phyloP scores from a whole-genome alignment of 2,113 vertebrate species.

The Xiphorhynchus elegans region DNA sequence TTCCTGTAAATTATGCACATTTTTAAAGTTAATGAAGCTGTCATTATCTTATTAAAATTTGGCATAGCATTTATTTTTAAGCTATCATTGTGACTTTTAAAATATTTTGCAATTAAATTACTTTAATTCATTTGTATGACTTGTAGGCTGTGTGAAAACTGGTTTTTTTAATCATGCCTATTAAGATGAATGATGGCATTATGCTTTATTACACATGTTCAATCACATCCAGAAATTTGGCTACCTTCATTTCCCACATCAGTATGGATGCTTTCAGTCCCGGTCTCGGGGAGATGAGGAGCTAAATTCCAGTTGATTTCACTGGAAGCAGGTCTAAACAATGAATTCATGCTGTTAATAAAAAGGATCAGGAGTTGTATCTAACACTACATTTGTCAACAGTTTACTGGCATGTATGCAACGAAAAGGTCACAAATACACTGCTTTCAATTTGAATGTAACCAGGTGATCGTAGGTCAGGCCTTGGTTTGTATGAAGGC shows the following conservation, averaged over 20 bases:
- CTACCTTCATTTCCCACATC: neutral
- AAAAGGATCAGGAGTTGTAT: neutral
- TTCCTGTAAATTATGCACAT: conserved; percentile 40
- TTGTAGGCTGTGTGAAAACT: neutral
- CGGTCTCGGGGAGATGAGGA: neutral
- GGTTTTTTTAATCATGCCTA: neutral
- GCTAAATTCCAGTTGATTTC: neutral
- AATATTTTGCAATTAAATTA: conserved; percentile 26
- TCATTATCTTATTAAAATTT: conserved; percentile 41
- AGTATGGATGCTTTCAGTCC: neutral
- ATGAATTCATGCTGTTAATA: neutral
- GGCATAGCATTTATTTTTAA: neutral
- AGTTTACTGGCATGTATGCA: neutral
- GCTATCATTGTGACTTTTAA: neutral
- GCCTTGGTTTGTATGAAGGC: neutral
- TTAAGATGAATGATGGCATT: neutral
- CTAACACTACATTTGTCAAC: neutral
- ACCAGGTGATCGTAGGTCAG: neutral
- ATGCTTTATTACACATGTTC: neutral
- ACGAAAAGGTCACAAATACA: neutral
- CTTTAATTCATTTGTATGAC: neutral
- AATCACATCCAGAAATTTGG: neutral
- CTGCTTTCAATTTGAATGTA: neutral
- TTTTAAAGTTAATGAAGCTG: conserved; percentile 51
- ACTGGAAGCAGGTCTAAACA: neutral